Conservation (phyloP, 2,888 invertebrate genomes). For the Calliopum simillimum region DNA sequence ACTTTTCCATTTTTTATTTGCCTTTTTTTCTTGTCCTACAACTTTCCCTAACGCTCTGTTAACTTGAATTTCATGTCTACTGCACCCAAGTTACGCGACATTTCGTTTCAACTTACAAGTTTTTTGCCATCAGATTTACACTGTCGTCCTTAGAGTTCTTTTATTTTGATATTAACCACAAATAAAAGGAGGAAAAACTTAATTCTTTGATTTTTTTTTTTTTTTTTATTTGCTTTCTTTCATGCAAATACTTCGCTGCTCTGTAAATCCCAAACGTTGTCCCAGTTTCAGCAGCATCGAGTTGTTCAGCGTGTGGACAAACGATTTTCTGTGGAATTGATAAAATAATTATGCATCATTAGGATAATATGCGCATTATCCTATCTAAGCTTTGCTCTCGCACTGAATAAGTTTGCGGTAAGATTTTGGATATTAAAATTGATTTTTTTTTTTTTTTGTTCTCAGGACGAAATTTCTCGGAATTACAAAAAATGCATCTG, state of each 20-base stretch:
- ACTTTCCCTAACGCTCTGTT: conserved; percentile 9
- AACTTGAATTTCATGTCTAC: conserved; percentile 19
- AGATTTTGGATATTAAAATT: conserved; percentile 6
- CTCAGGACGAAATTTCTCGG: neutral
- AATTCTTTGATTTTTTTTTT: neutral
- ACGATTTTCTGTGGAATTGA: conserved; percentile 48
- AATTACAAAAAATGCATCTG: neutral
- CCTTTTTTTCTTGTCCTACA: neutral
- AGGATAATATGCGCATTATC: conserved; percentile 50
- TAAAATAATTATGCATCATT: conserved; percentile 52
- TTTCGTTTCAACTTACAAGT: neutral
- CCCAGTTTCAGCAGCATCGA: too few species aligned
- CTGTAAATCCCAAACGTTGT: too few species aligned
- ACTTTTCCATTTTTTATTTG: neutral
- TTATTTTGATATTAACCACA: neutral
- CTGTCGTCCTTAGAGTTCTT: neutral
- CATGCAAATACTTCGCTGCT: too few species aligned
- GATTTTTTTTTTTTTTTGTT: neutral
- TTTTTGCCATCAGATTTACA: neutral
- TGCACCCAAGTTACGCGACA: conserved; percentile 13
- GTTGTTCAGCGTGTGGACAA: conserved; percentile 25
- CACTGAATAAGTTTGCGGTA: neutral
- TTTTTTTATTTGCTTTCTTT: too few species aligned
- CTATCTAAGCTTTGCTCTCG: conserved; percentile 37
- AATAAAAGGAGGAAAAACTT: conserved; percentile 8